These are phyloP conservation scores for Clupea harengus DNA, from an alignment of 2,113 vertebrate genomes.

Conservation along the genomic window DNA sequence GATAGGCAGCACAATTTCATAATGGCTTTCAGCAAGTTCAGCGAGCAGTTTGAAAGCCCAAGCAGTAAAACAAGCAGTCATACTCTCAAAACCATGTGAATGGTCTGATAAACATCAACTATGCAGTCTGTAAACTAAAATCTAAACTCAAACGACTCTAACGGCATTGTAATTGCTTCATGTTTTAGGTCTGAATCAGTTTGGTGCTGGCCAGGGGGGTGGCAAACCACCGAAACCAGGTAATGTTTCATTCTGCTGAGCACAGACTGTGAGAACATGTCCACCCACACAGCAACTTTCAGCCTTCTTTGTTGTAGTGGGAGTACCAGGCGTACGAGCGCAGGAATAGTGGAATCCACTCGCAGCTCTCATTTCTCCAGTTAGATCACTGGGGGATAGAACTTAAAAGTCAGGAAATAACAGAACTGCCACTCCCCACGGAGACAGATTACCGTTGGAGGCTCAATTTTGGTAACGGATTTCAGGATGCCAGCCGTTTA, in stretches of 20 bases:
- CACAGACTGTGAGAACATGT: background rate
- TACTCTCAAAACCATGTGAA: background rate
- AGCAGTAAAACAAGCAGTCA: background rate
- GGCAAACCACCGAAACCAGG: slow-evolving; percentile 71
- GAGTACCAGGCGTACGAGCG: background rate
- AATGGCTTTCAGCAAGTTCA: background rate
- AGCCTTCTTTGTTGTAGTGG: background rate
- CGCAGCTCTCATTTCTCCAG: background rate
- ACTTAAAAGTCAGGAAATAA: slow-evolving; percentile 29
- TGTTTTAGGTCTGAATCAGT: slow-evolving; percentile 45
- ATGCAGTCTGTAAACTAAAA: background rate
- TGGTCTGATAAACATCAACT: background rate
- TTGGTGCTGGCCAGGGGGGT: slow-evolving; percentile 51
- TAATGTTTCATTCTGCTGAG: slow-evolving; percentile 38
- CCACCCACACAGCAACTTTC: background rate
- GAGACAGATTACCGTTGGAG: slow-evolving; percentile 35
- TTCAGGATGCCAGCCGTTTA: slow-evolving; percentile 29
- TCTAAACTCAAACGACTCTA: background rate
- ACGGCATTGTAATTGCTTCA: background rate
- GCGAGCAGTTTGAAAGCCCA: background rate
- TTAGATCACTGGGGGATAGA: slow-evolving; percentile 31
- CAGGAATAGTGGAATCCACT: background rate
- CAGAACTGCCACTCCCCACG: slow-evolving; percentile 33
- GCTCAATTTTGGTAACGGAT: slow-evolving; percentile 17
- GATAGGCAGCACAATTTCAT: no score